phyloP scores from a whole-genome alignment of 2,113 vertebrate species.

The Pelobates fuscus region DNA sequence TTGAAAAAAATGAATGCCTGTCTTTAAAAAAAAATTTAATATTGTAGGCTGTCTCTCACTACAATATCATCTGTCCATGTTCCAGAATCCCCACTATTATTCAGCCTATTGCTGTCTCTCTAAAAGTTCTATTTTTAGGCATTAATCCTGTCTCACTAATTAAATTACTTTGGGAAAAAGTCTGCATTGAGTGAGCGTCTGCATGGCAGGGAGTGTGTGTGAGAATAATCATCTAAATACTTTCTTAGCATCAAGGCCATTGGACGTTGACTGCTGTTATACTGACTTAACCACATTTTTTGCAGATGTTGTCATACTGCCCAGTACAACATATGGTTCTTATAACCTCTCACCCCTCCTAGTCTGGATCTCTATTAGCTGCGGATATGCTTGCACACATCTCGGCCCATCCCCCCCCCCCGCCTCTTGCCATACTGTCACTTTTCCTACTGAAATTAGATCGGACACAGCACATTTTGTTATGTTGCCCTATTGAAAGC shows the following conservation, averaged over 20 bases:
- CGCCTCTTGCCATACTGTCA: not conserved
- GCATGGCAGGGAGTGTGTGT: not conserved
- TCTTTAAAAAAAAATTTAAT: too few species aligned
- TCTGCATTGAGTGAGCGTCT: too few species aligned
- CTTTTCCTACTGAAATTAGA: not conserved
- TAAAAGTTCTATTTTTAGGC: not conserved
- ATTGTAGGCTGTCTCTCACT: too few species aligned
- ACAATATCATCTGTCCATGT: too few species aligned
- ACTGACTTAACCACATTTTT: not conserved
- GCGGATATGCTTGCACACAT: not conserved
- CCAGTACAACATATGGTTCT: not conserved
- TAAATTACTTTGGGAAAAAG: not conserved
- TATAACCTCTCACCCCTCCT: not conserved
- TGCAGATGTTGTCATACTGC: not conserved
- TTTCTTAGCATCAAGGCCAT: not conserved
- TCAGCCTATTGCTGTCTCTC: too few species aligned
- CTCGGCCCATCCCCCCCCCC: not conserved
- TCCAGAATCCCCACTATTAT: too few species aligned
- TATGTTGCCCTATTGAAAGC: not conserved
- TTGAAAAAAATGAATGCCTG: too few species aligned
- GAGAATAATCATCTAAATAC: not conserved
- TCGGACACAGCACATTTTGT: not conserved
- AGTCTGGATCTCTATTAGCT: not conserved
- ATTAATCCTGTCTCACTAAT: not conserved
- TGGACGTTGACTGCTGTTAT: conserved; percentile 6